Conservation (phyloP, 92 coral and sea anemone species). For the Epizoanthus stellaris region DNA sequence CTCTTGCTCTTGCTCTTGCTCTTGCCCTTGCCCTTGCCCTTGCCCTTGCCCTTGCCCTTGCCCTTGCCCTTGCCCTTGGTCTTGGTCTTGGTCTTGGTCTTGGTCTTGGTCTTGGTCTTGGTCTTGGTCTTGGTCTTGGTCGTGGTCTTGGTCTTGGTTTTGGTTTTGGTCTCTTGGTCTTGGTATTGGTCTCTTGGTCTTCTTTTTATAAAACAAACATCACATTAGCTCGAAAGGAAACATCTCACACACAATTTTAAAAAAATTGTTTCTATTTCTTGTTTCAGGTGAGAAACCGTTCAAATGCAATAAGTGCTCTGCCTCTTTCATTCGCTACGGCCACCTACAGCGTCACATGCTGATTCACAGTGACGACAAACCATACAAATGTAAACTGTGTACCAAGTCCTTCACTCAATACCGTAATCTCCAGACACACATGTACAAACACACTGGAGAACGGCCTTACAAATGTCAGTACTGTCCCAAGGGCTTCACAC, state of each 20-base stretch:
- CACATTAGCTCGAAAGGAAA: neutral
- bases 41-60: too few species aligned
- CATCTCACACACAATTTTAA: neutral
- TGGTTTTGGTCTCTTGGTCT: neutral
- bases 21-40: too few species aligned
- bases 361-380: conserved; percentile 97
- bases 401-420: conserved; percentile 97
- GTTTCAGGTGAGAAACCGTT: conserved; percentile 93
- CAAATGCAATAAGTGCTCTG: conserved; percentile 92
- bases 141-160: neutral
- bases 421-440: conserved; percentile 96
- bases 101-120: too few species aligned
- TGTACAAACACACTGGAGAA: conserved; percentile 98
- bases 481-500: conserved; percentile 99
- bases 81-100: too few species aligned
- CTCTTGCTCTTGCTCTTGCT: too few species aligned
- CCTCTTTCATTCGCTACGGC: conserved; percentile 93
- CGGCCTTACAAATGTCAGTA: conserved; percentile 91
- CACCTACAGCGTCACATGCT: conserved; percentile 92
- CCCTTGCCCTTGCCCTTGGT: too few species aligned
- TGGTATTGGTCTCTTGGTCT: too few species aligned
- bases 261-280: neutral
- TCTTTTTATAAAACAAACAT: neutral
- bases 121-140: too few species aligned
- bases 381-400: conserved; percentile 94